phyloP scores from a whole-genome alignment of 2,797 vertebrate genomes.

The Myripristis jacobus region DNA sequence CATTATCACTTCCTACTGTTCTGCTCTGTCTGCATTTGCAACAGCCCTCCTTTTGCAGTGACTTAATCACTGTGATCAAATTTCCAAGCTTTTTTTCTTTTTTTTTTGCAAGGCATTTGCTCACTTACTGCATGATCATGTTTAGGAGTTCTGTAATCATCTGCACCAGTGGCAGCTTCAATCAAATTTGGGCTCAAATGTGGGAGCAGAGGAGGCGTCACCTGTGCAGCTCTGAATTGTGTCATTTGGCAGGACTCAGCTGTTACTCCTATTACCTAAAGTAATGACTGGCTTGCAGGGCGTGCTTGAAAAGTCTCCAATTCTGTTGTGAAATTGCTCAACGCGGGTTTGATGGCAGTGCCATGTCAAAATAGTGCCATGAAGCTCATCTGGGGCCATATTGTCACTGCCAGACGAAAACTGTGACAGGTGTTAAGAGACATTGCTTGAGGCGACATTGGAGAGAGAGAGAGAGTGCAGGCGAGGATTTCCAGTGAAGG shows the following conservation, averaged over 20 bases:
- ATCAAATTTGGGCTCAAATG: neutral
- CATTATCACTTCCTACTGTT: too few species aligned
- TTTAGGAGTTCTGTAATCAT: too few species aligned
- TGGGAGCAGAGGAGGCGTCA: too few species aligned
- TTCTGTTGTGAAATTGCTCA: neutral
- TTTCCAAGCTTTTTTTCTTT: too few species aligned
- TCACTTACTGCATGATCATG: too few species aligned
- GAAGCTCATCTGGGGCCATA: slow-evolving; percentile 38
- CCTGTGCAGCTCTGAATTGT: slow-evolving; percentile 1
- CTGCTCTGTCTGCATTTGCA: too few species aligned
- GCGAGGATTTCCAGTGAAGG: slow-evolving; percentile 19
- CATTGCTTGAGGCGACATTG: slow-evolving; percentile 37
- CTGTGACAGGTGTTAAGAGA: slow-evolving; percentile 53
- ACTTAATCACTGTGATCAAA: too few species aligned
- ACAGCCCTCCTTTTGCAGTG: too few species aligned
- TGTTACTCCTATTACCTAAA: neutral
- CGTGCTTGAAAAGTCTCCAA: neutral
- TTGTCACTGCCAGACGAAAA: slow-evolving; percentile 46
- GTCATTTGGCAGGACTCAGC: slow-evolving; percentile 10
- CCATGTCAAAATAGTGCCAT: slow-evolving; percentile 27
- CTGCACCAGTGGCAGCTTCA: too few species aligned
- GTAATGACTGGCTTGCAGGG: slow-evolving; percentile 3
- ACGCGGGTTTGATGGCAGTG: slow-evolving; percentile 27
- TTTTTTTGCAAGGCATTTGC: too few species aligned
- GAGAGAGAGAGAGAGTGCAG: slow-evolving; percentile 21